Conservation (phyloP, 2,113 vertebrate species). For the Mesoclemmys tuberculata region DNA sequence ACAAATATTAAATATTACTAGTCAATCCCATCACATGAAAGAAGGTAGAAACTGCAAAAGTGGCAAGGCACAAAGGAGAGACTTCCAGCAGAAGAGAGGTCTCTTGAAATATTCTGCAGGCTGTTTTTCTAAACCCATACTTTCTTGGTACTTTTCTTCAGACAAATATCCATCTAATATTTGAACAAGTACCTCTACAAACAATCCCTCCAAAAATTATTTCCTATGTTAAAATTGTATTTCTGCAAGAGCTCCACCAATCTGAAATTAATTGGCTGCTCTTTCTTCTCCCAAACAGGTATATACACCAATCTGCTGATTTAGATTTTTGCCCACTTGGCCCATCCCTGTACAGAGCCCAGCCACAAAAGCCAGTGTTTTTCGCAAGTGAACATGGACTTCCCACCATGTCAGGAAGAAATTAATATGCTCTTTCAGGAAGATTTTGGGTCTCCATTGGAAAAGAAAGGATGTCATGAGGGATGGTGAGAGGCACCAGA, state of each 20-base stretch:
- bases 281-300: not conserved
- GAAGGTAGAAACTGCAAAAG: not conserved
- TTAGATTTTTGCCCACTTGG: not conserved
- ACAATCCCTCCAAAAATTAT: not conserved
- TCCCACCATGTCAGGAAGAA: not conserved
- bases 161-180: not conserved
- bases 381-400: not conserved
- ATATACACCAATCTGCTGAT: not conserved
- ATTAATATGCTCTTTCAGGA: not conserved
- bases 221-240: not conserved
- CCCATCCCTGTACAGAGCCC: fast-evolving
- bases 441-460: not conserved
- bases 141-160: not conserved
- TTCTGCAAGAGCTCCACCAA: not conserved
- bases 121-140: not conserved
- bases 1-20: not conserved
- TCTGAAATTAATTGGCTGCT: not conserved
- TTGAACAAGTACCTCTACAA: not conserved
- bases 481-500: not conserved
- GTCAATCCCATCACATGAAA: not conserved
- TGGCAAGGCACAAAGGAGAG: not conserved
- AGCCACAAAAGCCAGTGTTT: not conserved
- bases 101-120: not conserved
- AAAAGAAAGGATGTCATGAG: not conserved
- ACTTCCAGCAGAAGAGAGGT: not conserved